Conservation (phyloP, 2,113 vertebrate genomes). For the Caloenas nicobarica region DNA sequence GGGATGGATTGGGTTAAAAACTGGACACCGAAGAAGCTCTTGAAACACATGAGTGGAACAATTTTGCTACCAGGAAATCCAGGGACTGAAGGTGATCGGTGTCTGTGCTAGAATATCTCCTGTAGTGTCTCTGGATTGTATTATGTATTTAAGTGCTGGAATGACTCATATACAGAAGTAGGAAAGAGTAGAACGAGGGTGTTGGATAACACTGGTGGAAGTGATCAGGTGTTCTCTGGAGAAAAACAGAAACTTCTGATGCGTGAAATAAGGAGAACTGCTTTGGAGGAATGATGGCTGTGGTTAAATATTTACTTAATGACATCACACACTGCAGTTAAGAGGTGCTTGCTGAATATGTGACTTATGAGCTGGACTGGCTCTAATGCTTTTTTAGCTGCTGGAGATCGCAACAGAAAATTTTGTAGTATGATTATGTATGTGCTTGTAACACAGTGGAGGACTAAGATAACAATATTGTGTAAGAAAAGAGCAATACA, state of each 20-base stretch:
- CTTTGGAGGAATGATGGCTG: neutral
- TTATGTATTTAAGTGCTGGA: neutral
- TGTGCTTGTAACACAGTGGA: neutral
- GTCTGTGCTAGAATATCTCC: neutral
- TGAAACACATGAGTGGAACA: fast-evolving
- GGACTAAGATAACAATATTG: neutral
- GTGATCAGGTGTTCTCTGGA: neutral
- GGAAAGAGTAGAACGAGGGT: neutral
- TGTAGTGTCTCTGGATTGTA: neutral
- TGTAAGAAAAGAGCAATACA: neutral
- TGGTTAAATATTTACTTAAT: slow-evolving; percentile 43
- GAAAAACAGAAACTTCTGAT: slow-evolving; percentile 29
- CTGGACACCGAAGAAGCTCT: neutral
- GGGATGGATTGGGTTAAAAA: neutral
- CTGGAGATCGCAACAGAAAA: neutral
- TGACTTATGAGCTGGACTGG: neutral
- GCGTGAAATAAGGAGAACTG: slow-evolving; percentile 14
- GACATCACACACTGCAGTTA: neutral
- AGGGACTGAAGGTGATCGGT: neutral
- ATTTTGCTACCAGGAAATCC: neutral
- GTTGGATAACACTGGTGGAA: neutral
- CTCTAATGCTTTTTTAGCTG: neutral
- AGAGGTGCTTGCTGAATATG: neutral
- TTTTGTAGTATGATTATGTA: neutral
- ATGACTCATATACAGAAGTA: neutral